These are phyloP conservation scores for Apeltes quadracus DNA, from an alignment of 2,113 vertebrate genomes.

Conservation along the genomic window DNA sequence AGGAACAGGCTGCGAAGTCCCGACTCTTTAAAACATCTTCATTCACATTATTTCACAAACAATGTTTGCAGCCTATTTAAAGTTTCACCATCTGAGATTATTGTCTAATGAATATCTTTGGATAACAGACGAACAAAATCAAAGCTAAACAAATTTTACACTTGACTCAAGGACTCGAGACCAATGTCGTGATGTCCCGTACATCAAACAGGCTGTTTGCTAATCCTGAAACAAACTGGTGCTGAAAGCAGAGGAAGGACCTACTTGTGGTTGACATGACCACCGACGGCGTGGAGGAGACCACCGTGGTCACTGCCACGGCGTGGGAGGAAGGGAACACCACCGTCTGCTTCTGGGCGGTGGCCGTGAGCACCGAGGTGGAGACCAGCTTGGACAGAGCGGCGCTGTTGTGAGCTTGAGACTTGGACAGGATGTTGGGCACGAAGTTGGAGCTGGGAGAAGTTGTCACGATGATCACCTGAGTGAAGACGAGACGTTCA, in stretches of 20 bases:
- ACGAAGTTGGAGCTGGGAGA: conserved; percentile 97
- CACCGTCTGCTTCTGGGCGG: conserved; percentile 92
- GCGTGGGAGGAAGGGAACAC: conserved; percentile 88
- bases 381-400: conserved; percentile 92
- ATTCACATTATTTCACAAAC: background rate
- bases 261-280: conserved; percentile 96
- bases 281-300: conserved; percentile 89
- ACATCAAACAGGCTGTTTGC: too few species aligned
- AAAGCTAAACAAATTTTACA: too few species aligned
- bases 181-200: too few species aligned
- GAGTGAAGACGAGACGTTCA: conserved; percentile 44
- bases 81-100: too few species aligned
- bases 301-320: conserved; percentile 91
- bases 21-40: background rate
- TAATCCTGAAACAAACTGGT: too few species aligned
- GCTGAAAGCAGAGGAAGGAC: conserved; percentile 24
- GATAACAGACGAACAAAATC: too few species aligned
- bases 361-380: conserved; percentile 86
- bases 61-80: too few species aligned
- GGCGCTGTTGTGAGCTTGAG: conserved; percentile 91
- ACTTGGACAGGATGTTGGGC: conserved; percentile 99
- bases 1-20: background rate
- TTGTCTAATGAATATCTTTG: too few species aligned
- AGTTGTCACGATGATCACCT: conserved; percentile 99
- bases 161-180: too few species aligned